Evolutionary conservation across 2,113 vertebrate genomes (phyloP), one percentile per base, ranked within the genome.

Genomic region (Motacilla tschutschensis): DNA sequence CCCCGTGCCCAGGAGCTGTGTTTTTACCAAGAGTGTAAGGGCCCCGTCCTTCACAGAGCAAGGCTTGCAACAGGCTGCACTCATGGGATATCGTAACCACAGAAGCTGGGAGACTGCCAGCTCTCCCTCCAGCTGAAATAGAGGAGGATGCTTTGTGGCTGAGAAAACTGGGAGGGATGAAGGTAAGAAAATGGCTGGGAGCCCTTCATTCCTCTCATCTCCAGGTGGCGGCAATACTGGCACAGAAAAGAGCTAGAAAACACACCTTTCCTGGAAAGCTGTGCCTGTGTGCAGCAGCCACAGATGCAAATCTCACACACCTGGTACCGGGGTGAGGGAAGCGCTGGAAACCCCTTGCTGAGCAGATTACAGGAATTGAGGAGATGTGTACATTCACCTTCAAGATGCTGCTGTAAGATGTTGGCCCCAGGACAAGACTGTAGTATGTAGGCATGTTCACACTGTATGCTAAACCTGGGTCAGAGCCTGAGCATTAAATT

Each of bases 211-310:
- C 88, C 94, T 79, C 69, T 83, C 79, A 29, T 90, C 84, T 93
- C 93, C 94, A 93, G 93, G 82, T 91, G 93, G 94, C 87, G 82
- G 92, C 90, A 94, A 90, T 88, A 82, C 92, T 84, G 87, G 83
- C 90, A 90, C 84, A 50, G 76, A 48, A 82, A 88, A 82, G 79
- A 82, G 38, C 75, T 77, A 76, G 60, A 83, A 82, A 88, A 66
- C 64, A 36, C 66, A 72, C 83, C 86, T 89, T 91, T 67, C 77
- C 77, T 75, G 66, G 70, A 89, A 87, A 83, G 53, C 75, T 66
- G 33, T 59, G 64, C 29, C 48, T 77, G 26, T 15, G 50, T 43
- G 57, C 57, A 43, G 64, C 53, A 79, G 50, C 60, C 46, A 17
- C 72, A 63, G 41, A 66, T 54, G 81, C 46, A 77, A 26, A 85